Evolutionary conservation across 2,797 vertebrate genomes (phyloP).

Genomic region (Lepidocolaptes lacrymiger): DNA sequence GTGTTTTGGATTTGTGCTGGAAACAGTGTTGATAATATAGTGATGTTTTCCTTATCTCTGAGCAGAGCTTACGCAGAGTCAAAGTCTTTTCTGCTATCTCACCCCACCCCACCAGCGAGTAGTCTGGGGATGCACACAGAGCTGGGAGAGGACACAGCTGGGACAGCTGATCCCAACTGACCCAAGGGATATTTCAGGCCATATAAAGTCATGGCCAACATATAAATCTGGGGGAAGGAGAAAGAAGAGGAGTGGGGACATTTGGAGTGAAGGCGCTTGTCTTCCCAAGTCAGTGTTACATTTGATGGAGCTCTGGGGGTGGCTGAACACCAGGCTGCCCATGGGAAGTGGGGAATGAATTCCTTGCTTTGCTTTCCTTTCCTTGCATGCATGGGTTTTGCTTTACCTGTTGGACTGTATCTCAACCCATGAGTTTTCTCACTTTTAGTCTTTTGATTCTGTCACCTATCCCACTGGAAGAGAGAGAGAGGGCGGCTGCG

Average conservation of each 20-base stretch:
- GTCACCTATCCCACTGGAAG: background rate
- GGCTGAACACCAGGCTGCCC: background rate
- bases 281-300: background rate
- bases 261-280: background rate
- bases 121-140: background rate
- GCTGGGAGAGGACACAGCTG: background rate
- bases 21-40: background rate
- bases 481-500: background rate
- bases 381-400: rapidly evolving
- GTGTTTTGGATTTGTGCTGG: background rate
- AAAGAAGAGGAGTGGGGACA: background rate
- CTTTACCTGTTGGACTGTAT: background rate
- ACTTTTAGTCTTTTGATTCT: background rate
- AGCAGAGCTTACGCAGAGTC: background rate
- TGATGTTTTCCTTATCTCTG: background rate
- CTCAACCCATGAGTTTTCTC: background rate
- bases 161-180: background rate
- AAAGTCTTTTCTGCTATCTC: background rate
- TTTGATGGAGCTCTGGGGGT: background rate
- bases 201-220: background rate
- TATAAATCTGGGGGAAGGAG: background rate
- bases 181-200: background rate
- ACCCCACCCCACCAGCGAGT: background rate
- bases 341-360: background rate
- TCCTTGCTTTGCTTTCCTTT: background rate